These are phyloP conservation scores for Hipparchia semele DNA, from an alignment of 2,888 invertebrate genomes.

Conservation along the genomic window DNA sequence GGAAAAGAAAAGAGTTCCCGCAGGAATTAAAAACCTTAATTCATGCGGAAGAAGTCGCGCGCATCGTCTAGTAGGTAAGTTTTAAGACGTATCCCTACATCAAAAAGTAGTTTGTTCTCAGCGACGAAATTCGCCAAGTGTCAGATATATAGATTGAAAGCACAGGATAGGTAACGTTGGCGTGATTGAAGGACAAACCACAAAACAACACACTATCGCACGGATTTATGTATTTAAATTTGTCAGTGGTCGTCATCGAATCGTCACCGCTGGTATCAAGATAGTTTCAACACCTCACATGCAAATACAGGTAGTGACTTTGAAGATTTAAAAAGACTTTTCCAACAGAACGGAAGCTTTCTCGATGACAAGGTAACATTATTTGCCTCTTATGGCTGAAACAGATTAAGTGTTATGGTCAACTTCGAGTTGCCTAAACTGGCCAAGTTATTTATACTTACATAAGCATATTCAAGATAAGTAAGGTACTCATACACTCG, in stretches of 20 bases:
- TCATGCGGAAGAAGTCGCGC: no score
- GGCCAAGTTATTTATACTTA: constrained; percentile 19
- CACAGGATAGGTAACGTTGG: no score
- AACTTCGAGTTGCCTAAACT: constrained; percentile 11
- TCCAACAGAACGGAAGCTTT: constrained; percentile 40
- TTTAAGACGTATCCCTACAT: no score
- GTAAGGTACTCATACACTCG: not conserved
- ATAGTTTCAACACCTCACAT: not conserved
- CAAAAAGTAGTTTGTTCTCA: no score
- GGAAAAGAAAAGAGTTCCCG: no score
- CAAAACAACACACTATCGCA: no score
- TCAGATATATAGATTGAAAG: no score
- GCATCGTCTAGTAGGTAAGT: no score
- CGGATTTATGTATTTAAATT: no score
- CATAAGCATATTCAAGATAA: not conserved
- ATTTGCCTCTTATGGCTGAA: constrained; percentile 28
- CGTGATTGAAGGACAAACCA: no score
- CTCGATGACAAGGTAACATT: constrained; percentile 33
- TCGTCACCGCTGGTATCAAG: not conserved
- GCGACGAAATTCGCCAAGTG: no score
- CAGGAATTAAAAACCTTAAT: no score
- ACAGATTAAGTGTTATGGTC: constrained; percentile 29
- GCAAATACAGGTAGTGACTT: constrained; percentile 29
- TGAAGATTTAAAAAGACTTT: constrained; percentile 36
- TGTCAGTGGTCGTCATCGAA: not conserved